Conservation (phyloP, 2,797 vertebrate species). For the Acanthurus lineatus region DNA sequence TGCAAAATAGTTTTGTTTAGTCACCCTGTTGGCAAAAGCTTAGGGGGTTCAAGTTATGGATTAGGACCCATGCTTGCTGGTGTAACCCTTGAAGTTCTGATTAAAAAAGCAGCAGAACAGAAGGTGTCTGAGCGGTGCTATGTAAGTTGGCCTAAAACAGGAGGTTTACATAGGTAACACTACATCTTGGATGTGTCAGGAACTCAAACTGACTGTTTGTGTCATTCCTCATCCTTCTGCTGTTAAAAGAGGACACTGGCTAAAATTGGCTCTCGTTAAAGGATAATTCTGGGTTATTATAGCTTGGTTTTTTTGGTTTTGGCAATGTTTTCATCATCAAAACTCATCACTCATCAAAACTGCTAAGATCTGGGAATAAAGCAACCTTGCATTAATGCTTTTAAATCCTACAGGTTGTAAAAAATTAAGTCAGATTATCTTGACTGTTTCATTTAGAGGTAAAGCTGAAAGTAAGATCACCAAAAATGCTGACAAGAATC, state of each 20-base stretch:
- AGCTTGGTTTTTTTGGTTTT: background rate
- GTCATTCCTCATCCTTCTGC: constrained; percentile 43
- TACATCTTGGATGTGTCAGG: constrained; percentile 45
- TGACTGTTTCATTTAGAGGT: background rate
- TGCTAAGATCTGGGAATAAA: constrained; percentile 20
- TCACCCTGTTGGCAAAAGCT: constrained; percentile 41
- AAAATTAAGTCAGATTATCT: background rate
- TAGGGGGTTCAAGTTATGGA: constrained; percentile 59
- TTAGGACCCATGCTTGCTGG: constrained; percentile 67
- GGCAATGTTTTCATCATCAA: background rate
- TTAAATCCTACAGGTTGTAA: background rate
- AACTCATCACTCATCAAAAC: background rate
- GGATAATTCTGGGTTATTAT: constrained; percentile 14
- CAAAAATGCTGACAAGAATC: background rate
- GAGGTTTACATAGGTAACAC: constrained; percentile 58
- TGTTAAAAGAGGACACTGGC: constrained; percentile 74
- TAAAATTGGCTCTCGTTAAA: constrained; percentile 31
- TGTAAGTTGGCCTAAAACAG: constrained; percentile 54
- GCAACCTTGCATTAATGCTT: background rate
- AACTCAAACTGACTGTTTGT: constrained; percentile 46
- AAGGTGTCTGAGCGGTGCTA: constrained; percentile 47
- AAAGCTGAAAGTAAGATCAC: background rate
- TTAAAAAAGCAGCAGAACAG: constrained; percentile 28
- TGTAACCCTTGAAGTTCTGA: constrained; percentile 55
- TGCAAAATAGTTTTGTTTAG: constrained; percentile 39